Conservation (phyloP, 2,113 vertebrate species). For the Psilopogon haemacephalus region DNA sequence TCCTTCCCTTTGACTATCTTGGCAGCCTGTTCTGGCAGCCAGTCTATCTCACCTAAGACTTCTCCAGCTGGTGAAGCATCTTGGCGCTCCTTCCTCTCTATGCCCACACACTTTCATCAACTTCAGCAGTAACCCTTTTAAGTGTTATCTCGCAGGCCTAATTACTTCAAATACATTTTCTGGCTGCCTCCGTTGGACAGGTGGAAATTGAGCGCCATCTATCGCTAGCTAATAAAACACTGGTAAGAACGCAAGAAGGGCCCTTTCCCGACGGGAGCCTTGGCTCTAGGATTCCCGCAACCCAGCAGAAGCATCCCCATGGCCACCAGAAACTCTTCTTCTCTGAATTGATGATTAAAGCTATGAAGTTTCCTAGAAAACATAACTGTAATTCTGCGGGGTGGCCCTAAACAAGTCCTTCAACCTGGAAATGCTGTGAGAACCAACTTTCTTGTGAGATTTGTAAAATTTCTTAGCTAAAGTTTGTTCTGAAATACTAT, state of each 20-base stretch:
- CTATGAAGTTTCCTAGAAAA: not conserved
- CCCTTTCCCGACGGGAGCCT: fast-evolving
- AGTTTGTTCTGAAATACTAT: not conserved
- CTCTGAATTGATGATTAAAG: not conserved
- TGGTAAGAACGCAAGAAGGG: not conserved
- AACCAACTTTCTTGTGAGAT: not conserved
- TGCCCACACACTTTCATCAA: conserved; percentile 61
- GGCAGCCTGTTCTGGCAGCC: conserved; percentile 69
- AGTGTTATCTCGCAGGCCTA: conserved; percentile 65
- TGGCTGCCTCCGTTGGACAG: conserved; percentile 19
- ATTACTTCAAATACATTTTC: conserved; percentile 67
- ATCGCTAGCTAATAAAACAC: conserved; percentile 66
- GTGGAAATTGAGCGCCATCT: conserved; percentile 78
- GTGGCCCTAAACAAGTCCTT: not conserved
- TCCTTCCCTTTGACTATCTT: conserved; percentile 67
- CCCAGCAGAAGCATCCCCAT: not conserved
- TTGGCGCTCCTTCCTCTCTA: conserved; percentile 56
- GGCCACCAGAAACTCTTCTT: not conserved
- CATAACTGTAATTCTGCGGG: fast-evolving
- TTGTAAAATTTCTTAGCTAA: not conserved
- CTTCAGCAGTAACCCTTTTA: conserved; percentile 69
- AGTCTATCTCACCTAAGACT: conserved; percentile 65
- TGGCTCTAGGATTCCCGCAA: not conserved
- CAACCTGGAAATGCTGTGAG: not conserved
- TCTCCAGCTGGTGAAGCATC: conserved; percentile 67